Evolutionary conservation across 2,888 invertebrate genomes (phyloP), one percentile per base, ranked within the genome.

Genomic region (Lasioglossum leucozonium): DNA sequence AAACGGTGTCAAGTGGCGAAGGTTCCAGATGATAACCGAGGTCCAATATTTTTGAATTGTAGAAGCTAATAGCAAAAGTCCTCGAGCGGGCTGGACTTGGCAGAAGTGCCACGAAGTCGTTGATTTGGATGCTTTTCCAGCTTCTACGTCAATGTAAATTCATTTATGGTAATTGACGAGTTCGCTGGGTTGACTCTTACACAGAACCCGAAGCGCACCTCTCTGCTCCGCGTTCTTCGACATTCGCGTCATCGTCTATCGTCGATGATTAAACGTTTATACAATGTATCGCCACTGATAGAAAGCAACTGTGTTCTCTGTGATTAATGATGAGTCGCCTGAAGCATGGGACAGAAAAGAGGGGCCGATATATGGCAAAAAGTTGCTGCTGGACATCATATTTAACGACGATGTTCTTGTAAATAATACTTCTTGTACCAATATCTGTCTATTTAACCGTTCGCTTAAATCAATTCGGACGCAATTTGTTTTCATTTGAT

Each of bases 161-260:
- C 77, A 87, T 84, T 91, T 87, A 88, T 86, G 89, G 81, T 82
- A 84, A 88, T 87, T 79, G 81, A 84, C 81, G 67, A 69, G 72
- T 73, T 82, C 77, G 77, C 77, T 81, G 72, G 81, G 78, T 79
- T 75, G 58, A 47, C 37, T 67, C 79, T 75, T 47, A 10, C 34
- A 37, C 30, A 26, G 77, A 78, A 73, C 42, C 75, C 67, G 30
- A 75, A 55, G 67, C 13, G 37, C 26, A 34, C 55, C 22, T 37
- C 77, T 47, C 42, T 22, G 47, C n/a, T 13, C 42, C 13, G 18
- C 34, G 65, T 62, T 69, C 62, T 42, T 44, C 37, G 75, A 72
- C 80, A 51, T 72, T 40, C 34, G 34, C 42, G 75, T 62, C 30
- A 62, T 40, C 51, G 30, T 55, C 10, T 55, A n/a, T 67, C 51